Percentiles rank a stretch among this genome's conserved stretches.
Conservation (phyloP, 1,140 invertebrate species). For the Rhynchophorus ferrugineus region DNA sequence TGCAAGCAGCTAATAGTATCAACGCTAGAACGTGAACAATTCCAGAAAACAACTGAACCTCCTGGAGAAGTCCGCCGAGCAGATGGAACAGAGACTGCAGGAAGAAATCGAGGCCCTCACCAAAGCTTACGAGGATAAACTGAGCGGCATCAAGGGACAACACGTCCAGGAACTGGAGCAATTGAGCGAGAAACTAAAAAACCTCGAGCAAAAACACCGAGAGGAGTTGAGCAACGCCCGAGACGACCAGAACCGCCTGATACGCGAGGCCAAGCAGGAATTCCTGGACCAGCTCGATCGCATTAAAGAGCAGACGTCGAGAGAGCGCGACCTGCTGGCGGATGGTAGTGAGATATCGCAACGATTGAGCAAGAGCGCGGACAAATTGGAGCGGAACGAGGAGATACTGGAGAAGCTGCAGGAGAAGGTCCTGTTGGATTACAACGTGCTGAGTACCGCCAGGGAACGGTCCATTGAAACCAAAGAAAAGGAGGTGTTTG, state of each 20-base stretch:
- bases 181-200: slow-evolving; percentile 39
- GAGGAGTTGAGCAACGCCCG: slow-evolving; percentile 40
- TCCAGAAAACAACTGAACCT: slow-evolving; percentile 44
- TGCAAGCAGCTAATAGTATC: not conserved
- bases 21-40: not conserved
- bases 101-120: slow-evolving; percentile 36
- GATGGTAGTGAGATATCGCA: slow-evolving; percentile 41
- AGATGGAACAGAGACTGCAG: slow-evolving; percentile 42
- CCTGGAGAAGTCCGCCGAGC: slow-evolving; percentile 40
- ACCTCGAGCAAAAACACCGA: slow-evolving; percentile 36
- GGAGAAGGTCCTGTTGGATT: slow-evolving; percentile 35
- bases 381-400: slow-evolving; percentile 35
- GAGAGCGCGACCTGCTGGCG: slow-evolving; percentile 39
- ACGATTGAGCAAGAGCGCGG: slow-evolving; percentile 40
- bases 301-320: slow-evolving; percentile 40
- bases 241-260: slow-evolving; percentile 33
- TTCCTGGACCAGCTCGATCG: slow-evolving; percentile 40
- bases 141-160: slow-evolving; percentile 29
- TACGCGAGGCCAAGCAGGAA: slow-evolving; percentile 37
- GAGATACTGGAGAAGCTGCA: slow-evolving; percentile 36
- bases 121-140: slow-evolving; percentile 38
- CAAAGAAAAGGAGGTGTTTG: slow-evolving; percentile 37
- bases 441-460: slow-evolving; percentile 35
- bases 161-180: slow-evolving; percentile 36
- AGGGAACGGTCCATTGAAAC: slow-evolving; percentile 39